A percentile compares a stretch with the other conserved stretches of the same genome.
Evolutionary conservation across 2,888 invertebrate species (phyloP).

Genomic region (Protodeltote pygarga): DNA sequence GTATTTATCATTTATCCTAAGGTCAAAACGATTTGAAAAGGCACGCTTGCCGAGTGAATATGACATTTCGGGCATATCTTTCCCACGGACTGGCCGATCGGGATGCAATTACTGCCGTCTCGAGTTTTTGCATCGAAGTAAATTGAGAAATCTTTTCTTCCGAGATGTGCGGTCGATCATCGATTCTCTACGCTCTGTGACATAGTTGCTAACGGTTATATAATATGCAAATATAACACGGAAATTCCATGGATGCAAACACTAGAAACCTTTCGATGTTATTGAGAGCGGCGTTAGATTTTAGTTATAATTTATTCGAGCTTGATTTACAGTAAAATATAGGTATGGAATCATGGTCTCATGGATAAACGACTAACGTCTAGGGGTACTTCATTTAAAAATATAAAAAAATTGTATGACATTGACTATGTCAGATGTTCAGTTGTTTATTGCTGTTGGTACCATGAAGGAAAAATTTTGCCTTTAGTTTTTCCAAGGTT

Average conservation of each 20-base stretch:
- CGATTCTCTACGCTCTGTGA: constrained; percentile 63
- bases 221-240: constrained; percentile 58
- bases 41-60: constrained; percentile 64
- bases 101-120: constrained; percentile 71
- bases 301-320: constrained; percentile 38
- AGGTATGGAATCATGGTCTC: no score
- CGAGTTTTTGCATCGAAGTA: constrained; percentile 69
- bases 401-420: constrained; percentile 24
- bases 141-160: constrained; percentile 59
- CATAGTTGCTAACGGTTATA: constrained; percentile 56
- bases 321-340: constrained; percentile 36
- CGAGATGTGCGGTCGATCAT: constrained; percentile 56
- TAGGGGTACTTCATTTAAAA: constrained; percentile 24
- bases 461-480: no score
- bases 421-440: constrained; percentile 5
- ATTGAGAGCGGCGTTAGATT: constrained; percentile 41
- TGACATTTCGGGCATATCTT: constrained; percentile 82
- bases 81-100: constrained; percentile 74
- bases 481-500: no score
- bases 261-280: constrained; percentile 40
- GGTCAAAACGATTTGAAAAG: constrained; percentile 46
- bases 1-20: constrained; percentile 46
- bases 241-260: constrained; percentile 46
- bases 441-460: neutral
- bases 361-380: constrained; percentile 22